phyloP scores from a whole-genome alignment of 1,140 invertebrate species.

The Cyclina sinensis region DNA sequence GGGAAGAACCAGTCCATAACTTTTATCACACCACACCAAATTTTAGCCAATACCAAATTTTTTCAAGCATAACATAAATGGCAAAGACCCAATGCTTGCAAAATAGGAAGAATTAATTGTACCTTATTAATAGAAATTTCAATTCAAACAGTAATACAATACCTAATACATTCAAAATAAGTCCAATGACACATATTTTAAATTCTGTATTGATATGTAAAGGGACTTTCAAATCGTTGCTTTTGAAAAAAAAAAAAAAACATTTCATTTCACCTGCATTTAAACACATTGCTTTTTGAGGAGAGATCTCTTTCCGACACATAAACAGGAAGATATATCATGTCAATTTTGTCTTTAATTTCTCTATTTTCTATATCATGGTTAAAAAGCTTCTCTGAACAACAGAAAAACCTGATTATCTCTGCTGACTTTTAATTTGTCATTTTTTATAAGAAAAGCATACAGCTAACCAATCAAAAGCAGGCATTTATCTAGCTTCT shows the following conservation, averaged over 20 bases:
- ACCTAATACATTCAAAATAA: background rate
- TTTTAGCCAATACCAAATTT: background rate
- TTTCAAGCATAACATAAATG: slow-evolving; percentile 11
- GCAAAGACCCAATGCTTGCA: slow-evolving; percentile 18
- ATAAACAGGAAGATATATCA: too few relatives aligned
- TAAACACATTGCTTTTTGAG: background rate
- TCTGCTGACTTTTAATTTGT: too few relatives aligned
- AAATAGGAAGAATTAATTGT: slow-evolving; percentile 32
- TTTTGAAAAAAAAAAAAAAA: background rate
- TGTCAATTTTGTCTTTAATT: too few relatives aligned
- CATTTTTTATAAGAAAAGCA: too few relatives aligned
- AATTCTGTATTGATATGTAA: slow-evolving; percentile 14
- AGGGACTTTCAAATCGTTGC: background rate
- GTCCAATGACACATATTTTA: slow-evolving; percentile 3
- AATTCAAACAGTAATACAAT: slow-evolving; percentile 29
- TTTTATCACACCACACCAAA: background rate
- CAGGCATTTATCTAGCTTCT: too few relatives aligned
- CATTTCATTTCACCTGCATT: background rate
- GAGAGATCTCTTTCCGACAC: background rate
- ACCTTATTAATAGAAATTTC: slow-evolving; percentile 25
- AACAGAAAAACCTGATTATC: too few relatives aligned
- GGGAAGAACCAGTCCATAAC: too few relatives aligned
- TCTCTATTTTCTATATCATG: too few relatives aligned
- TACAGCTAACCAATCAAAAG: too few relatives aligned
- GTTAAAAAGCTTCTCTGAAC: too few relatives aligned